Conservation (phyloP, 2,888 invertebrate genomes). For the Salticus scenicus region DNA sequence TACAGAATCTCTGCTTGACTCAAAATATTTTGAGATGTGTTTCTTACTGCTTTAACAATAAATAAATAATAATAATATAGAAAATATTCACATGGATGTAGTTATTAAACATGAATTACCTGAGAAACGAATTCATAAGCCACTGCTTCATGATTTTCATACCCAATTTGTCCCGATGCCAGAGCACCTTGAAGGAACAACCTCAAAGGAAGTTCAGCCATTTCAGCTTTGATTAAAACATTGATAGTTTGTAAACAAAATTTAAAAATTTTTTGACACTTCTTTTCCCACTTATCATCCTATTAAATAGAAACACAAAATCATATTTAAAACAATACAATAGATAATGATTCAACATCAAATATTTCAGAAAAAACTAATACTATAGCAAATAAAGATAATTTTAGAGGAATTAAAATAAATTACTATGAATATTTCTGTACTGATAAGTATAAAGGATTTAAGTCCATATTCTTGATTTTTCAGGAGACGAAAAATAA, state of each 20-base stretch:
- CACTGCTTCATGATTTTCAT: conserved; percentile 95
- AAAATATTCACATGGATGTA: too few relatives aligned
- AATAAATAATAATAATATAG: too few relatives aligned
- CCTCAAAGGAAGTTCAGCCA: conserved; percentile 93
- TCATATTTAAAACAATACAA: neutral
- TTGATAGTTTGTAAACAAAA: conserved; percentile 97
- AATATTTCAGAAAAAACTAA: too few relatives aligned
- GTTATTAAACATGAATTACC: too few relatives aligned
- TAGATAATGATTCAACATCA: neutral
- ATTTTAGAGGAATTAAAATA: neutral
- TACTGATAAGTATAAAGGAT: too few relatives aligned
- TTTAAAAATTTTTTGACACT: conserved; percentile 98
- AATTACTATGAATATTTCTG: too few relatives aligned
- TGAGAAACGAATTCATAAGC: conserved; percentile 98
- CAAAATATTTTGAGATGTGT: too few relatives aligned
- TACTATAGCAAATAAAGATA: neutral
- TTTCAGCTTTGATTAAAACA: conserved; percentile 92
- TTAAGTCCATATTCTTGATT: too few relatives aligned
- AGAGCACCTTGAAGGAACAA: conserved; percentile 96
- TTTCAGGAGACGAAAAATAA: too few relatives aligned
- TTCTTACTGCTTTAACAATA: too few relatives aligned
- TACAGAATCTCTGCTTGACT: too few relatives aligned
- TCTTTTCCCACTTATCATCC: conserved; percentile 99
- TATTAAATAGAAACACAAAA: conserved; percentile 74
- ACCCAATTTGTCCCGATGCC: conserved; percentile 92